Evolutionary conservation across 2,797 vertebrate species (phyloP).

Genomic region (Diceros bicornis): DNA sequence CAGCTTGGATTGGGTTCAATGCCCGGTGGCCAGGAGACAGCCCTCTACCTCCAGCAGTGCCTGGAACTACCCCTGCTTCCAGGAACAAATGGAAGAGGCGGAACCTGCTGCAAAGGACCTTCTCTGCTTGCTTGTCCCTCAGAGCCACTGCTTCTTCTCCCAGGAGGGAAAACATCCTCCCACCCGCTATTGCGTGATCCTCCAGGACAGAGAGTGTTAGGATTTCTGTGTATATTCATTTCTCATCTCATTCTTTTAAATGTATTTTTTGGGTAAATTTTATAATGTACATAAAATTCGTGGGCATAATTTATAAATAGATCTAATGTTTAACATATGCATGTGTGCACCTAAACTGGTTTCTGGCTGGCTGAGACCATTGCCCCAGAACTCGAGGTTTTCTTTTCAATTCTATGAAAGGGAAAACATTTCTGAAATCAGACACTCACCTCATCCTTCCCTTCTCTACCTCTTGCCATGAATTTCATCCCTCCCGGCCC

Average conservation of each 20-base stretch:
- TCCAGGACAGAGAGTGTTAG: not conserved
- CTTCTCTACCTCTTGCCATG: not conserved
- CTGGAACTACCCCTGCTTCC: not conserved
- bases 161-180: not conserved
- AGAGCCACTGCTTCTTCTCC: not conserved
- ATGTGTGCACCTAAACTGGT: not conserved
- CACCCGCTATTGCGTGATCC: not conserved
- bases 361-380: not conserved
- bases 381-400: not conserved
- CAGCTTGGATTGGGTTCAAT: not conserved
- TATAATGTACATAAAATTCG: not conserved
- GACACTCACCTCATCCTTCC: not conserved
- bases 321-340: not conserved
- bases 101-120: accelerated
- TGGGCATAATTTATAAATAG: not conserved
- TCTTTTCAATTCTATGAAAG: not conserved
- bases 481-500: not conserved
- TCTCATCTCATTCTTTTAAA: not conserved
- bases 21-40: too few species aligned
- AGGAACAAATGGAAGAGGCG: not conserved
- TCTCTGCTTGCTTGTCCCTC: not conserved
- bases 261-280: not conserved
- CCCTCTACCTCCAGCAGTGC: not conserved
- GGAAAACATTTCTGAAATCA: not conserved
- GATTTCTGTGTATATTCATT: not conserved